A percentile compares a stretch with the other conserved stretches of the same genome.
Evolutionary conservation across 2,888 invertebrate genomes (phyloP).

Genomic region (Folsomia manolachei): DNA sequence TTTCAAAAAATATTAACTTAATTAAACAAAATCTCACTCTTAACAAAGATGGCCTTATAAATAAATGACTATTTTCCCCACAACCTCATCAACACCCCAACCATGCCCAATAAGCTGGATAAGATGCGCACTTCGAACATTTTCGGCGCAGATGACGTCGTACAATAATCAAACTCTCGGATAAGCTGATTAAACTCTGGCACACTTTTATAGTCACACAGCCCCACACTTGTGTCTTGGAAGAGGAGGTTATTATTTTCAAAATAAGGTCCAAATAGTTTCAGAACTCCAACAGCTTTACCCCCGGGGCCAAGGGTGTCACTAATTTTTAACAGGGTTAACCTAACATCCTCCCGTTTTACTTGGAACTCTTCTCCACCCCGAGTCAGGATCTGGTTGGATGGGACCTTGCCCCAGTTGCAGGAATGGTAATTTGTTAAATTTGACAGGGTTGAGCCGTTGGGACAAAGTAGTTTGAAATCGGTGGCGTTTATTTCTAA

Average conservation of each 20-base stretch:
- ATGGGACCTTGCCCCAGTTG: conserved; percentile 64
- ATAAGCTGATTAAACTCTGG: conserved; percentile 26
- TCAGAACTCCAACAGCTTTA: conserved; percentile 25
- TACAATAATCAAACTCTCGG: conserved; percentile 40
- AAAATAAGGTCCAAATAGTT: conserved; percentile 40
- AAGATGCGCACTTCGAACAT: no score
- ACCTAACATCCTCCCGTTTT: conserved; percentile 32
- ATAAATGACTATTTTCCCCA: no score
- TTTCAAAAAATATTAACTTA: not conserved
- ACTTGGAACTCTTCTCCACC: conserved; percentile 26
- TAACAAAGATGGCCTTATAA: not conserved
- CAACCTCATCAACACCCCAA: no score
- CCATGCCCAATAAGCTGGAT: no score
- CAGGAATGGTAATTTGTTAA: conserved; percentile 58
- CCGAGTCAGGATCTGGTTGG: conserved; percentile 56
- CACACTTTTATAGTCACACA: conserved; percentile 26
- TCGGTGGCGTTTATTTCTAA: not conserved
- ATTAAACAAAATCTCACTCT: not conserved
- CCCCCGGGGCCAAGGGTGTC: conserved; percentile 31
- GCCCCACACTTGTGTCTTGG: conserved; percentile 32
- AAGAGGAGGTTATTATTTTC: conserved; percentile 34
- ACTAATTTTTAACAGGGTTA: conserved; percentile 34
- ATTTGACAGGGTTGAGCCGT: conserved; percentile 61
- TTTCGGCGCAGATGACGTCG: conserved; percentile 25
- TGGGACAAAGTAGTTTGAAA: conserved; percentile 61